Evolutionary conservation across 1,140 invertebrate genomes (phyloP), one percentile per base, ranked within the genome.

Genomic region (Drosophila funebris): DNA sequence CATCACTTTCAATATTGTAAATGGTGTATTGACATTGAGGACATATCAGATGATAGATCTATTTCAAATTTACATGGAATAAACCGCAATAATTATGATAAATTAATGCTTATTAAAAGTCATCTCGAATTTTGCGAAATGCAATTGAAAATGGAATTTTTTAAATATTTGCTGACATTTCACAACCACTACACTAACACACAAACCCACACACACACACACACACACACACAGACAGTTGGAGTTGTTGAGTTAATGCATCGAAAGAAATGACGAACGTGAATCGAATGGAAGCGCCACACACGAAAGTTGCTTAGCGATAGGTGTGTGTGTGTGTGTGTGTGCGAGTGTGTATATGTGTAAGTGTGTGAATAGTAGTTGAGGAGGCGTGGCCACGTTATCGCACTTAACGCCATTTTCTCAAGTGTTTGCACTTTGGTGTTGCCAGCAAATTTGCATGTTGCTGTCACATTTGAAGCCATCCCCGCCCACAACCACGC

Each of bases 351-450:
- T 52, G 18, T 24, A 6, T 36, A 20, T 13, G 22, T n/a, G n/a
- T n/a, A 4, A 16, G 33, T 36, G 24, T 27, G 5, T 20, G 37
- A 18, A 27, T 16, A 33, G 61, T 66, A 46, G 33, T 22, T 22
- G 43, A 13, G 22, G 20, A 20, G 64, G 62, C 52, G 70, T 61
- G 54, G 73, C 46, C 36, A 48, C 71, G 62, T 74, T 77, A 77
- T 77, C 70, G 64, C 74, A 74, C 71, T 80, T 74, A 41, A 73
- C 71, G 68, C 66, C 75, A 77, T 80, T 80, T 68, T 52, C 72
- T 68, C 75, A 63, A 80, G 78, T 80, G 75, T 77, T 74, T 74
- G 76, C 78, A 74, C 75, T 74, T 74, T 80, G 70, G 52, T 36
- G 41, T n/a, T 73, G 70, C 44, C 71, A 57, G 61, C 71, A 74